Evolutionary conservation across 2,888 invertebrate genomes (phyloP).

Genomic region (Macropis europaea): DNA sequence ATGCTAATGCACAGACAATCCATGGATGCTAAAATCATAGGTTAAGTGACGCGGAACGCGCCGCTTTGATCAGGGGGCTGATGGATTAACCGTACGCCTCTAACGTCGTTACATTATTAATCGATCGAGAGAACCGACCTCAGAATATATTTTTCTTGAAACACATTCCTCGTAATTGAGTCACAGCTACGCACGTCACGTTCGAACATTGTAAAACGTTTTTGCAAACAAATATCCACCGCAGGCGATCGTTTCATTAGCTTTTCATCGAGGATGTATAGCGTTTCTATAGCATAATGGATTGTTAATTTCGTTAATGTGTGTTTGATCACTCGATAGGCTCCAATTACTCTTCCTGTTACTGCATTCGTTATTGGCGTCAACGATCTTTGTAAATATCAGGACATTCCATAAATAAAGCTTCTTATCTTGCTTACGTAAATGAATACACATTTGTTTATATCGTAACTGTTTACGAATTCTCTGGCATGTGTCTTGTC

Average conservation of each 20-base stretch:
- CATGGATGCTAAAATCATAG: slow-evolving; percentile 36
- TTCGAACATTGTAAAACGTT: slow-evolving; percentile 1
- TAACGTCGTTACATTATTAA: slow-evolving; percentile 64
- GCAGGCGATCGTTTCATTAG: slow-evolving; percentile 15
- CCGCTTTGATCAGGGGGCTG: slow-evolving; percentile 66
- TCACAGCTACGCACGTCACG: slow-evolving; percentile 4
- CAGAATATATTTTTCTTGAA: slow-evolving; percentile 43
- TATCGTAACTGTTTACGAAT: too few species aligned
- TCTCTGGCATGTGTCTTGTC: too few species aligned
- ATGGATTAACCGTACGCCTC: slow-evolving; percentile 60
- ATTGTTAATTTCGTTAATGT: slow-evolving; percentile 60
- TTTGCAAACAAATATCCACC: slow-evolving; percentile 27
- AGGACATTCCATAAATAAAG: too few species aligned
- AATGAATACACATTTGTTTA: neutral
- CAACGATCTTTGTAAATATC: slow-evolving; percentile 10
- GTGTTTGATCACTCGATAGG: slow-evolving; percentile 19
- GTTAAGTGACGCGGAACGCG: slow-evolving; percentile 46
- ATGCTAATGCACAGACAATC: slow-evolving; percentile 24
- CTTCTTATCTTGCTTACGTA: too few species aligned
- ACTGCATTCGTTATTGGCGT: slow-evolving; percentile 13
- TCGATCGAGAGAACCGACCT: slow-evolving; percentile 36
- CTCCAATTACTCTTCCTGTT: slow-evolving; percentile 42
- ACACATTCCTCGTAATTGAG: slow-evolving; percentile 8
- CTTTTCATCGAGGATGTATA: slow-evolving; percentile 8
- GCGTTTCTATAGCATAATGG: slow-evolving; percentile 32